Conservation (phyloP, 2,888 invertebrate species). For the Acanthopleura granulata region DNA sequence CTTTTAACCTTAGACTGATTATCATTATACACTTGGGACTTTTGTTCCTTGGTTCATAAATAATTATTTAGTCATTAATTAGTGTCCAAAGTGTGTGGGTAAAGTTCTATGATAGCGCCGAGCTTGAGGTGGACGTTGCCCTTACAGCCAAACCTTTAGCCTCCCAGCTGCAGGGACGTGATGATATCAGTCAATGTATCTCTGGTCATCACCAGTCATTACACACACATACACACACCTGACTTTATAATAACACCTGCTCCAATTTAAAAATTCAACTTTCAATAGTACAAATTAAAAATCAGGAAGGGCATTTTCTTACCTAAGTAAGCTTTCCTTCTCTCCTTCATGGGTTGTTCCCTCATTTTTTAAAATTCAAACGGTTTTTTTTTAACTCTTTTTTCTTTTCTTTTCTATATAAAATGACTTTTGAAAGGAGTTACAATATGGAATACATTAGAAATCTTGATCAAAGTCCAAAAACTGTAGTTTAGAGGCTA, state of each 20-base stretch:
- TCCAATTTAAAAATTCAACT: background rate
- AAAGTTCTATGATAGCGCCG: background rate
- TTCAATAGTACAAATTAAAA: background rate
- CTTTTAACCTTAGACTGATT: background rate
- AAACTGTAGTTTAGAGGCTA: no score
- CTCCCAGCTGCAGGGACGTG: no score
- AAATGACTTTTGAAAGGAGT: no score
- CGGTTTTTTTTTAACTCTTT: no score
- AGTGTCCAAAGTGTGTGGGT: background rate
- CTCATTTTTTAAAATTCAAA: no score
- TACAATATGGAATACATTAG: no score
- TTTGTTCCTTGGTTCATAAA: slow-evolving; percentile 8
- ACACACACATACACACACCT: background rate
- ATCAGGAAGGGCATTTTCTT: background rate
- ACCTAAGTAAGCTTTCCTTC: background rate
- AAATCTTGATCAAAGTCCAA: no score
- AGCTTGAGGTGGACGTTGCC: background rate
- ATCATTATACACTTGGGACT: slow-evolving; percentile 9
- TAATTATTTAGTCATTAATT: slow-evolving; percentile 17
- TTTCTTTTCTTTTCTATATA: no score
- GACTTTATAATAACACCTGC: background rate
- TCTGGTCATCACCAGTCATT: background rate
- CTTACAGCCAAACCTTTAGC: background rate
- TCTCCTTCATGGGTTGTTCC: no score
- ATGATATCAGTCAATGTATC: background rate